phyloP scores from a whole-genome alignment of 2,888 invertebrate species.

The Brachyptera putata region DNA sequence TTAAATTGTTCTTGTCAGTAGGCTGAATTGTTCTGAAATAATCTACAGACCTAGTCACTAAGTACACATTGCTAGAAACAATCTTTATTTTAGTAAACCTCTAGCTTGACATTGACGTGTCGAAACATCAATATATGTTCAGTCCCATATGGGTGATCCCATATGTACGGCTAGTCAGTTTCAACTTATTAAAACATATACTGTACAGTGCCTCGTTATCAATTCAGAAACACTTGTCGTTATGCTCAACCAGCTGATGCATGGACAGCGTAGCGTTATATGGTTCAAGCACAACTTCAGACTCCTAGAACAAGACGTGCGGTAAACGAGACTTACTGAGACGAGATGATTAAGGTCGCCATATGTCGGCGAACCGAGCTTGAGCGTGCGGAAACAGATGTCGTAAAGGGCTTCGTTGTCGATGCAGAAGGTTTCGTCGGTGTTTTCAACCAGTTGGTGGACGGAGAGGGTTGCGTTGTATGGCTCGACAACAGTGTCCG shows the following conservation, averaged over 20 bases:
- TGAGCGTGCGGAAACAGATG: conserved; percentile 50
- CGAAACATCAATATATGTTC: too few relatives aligned
- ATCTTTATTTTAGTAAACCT: too few relatives aligned
- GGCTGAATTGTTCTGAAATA: too few relatives aligned
- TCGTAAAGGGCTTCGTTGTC: conserved; percentile 53
- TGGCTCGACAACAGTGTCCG: conserved; percentile 50
- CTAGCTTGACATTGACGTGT: too few relatives aligned
- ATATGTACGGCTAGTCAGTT: conserved; percentile 80
- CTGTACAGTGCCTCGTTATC: conserved; percentile 75
- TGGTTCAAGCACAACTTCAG: conserved; percentile 72
- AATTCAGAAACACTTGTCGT: conserved; percentile 84
- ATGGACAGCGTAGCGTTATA: conserved; percentile 84
- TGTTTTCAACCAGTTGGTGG: conserved; percentile 51
- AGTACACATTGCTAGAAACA: too few relatives aligned
- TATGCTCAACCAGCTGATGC: conserved; percentile 81
- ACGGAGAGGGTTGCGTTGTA: conserved; percentile 54
- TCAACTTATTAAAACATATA: conserved; percentile 82
- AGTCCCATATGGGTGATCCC: too few relatives aligned
- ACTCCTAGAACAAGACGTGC: conserved; percentile 43
- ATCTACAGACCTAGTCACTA: too few relatives aligned
- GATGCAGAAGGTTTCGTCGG: conserved; percentile 51
- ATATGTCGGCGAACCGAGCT: conserved; percentile 52
- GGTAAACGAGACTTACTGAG: conserved; percentile 35
- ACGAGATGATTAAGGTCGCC: conserved; percentile 58
- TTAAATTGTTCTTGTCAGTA: too few relatives aligned